A percentile compares a stretch with the other conserved stretches of the same genome.
phyloP scores from a whole-genome alignment of 2,797 vertebrate species.

The Corythornis leucogaster region DNA sequence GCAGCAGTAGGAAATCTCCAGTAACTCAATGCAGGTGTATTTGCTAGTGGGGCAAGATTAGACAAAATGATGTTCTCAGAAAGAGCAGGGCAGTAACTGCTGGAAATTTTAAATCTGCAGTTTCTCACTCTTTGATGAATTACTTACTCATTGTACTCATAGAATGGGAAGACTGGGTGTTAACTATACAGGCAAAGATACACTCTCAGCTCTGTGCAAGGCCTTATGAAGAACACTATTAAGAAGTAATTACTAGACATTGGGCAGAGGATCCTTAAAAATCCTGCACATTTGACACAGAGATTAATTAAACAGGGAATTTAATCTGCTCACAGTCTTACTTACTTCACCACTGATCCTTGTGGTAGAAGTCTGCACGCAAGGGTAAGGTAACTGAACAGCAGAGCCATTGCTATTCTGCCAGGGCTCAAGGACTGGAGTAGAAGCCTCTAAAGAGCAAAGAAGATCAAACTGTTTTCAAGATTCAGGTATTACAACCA shows the following conservation, averaged over 20 bases:
- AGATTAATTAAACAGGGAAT: not conserved
- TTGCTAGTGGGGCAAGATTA: not conserved
- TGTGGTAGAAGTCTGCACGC: constrained; percentile 84
- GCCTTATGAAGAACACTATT: not conserved
- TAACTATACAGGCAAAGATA: not conserved
- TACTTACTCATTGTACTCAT: not conserved
- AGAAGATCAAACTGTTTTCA: not conserved
- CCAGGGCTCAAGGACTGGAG: constrained; percentile 83
- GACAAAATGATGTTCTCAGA: not conserved
- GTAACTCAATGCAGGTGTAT: not conserved
- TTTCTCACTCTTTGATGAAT: not conserved
- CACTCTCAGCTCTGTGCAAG: not conserved
- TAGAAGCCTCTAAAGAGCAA: constrained; percentile 75
- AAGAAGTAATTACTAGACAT: not conserved
- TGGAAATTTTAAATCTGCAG: not conserved
- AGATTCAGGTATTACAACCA: not conserved
- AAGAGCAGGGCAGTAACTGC: not conserved
- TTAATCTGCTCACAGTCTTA: not conserved
- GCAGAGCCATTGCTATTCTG: constrained; percentile 71
- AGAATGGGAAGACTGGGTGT: not conserved
- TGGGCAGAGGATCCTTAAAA: not conserved
- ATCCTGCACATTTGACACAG: not conserved
- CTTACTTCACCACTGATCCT: constrained; percentile 83
- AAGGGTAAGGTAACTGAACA: constrained; percentile 84
- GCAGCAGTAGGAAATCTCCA: not conserved